Evolutionary conservation across 2,888 invertebrate genomes (phyloP).

Genomic region (Noctua pronuba): DNA sequence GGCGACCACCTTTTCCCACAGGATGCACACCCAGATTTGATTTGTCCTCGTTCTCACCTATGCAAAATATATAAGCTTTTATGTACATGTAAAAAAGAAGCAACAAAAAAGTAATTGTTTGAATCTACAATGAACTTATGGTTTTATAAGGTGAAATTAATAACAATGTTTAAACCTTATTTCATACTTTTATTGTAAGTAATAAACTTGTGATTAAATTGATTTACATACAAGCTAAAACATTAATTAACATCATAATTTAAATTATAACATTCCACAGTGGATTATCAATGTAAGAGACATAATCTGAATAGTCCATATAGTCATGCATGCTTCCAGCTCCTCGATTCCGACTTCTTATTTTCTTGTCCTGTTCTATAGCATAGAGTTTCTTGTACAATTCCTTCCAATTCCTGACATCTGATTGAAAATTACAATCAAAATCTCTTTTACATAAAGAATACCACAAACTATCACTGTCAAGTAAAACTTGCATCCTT

Average conservation of each 20-base stretch:
- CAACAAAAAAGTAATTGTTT: neutral
- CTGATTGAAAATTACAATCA: conserved; percentile 59
- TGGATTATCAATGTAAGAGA: conserved; percentile 84
- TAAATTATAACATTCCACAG: conserved; percentile 79
- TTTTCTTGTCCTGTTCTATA: conserved; percentile 65
- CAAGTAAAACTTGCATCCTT: conserved; percentile 74
- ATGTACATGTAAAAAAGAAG: conserved; percentile 41
- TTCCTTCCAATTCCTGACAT: conserved; percentile 76
- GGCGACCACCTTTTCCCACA: conserved; percentile 83
- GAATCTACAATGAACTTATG: neutral
- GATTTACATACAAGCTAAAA: conserved; percentile 34
- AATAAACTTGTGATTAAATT: conserved; percentile 29
- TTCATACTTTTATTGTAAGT: conserved; percentile 46
- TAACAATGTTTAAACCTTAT: conserved; percentile 7
- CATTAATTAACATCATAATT: conserved; percentile 21
- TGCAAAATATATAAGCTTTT: conserved; percentile 70
- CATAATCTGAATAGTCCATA: conserved; percentile 82
- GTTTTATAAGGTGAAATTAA: conserved; percentile 10
- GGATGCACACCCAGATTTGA: conserved; percentile 78
- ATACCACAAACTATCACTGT: conserved; percentile 82
- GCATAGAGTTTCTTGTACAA: conserved; percentile 76
- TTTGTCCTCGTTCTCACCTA: conserved; percentile 84
- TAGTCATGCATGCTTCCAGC: conserved; percentile 79
- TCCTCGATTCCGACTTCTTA: conserved; percentile 54
- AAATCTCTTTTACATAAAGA: conserved; percentile 82